Evolutionary conservation across 2,113 vertebrate genomes (phyloP).

Genomic region (Copsychus sechellarum): DNA sequence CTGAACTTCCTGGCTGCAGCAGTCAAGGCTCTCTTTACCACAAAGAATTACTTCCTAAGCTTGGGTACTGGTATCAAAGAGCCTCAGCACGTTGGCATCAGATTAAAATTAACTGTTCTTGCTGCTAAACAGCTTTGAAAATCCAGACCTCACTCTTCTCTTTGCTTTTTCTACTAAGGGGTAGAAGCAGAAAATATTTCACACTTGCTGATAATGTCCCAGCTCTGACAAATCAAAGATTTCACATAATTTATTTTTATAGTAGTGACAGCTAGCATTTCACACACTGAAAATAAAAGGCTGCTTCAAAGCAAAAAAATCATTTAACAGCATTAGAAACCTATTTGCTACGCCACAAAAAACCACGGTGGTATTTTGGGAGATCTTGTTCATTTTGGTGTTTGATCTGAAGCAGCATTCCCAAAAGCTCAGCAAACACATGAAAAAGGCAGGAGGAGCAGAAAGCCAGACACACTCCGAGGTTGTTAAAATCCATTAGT

Average conservation of each 20-base stretch:
- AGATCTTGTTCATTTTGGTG: neutral
- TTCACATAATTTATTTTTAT: neutral
- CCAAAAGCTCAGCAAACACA: neutral
- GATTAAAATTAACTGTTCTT: neutral
- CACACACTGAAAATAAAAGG: neutral
- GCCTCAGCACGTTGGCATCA: neutral
- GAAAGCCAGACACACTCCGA: neutral
- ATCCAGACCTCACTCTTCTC: neutral
- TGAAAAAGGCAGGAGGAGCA: neutral
- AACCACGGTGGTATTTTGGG: neutral
- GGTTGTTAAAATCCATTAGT: neutral
- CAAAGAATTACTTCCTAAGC: neutral
- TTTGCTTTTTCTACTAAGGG: neutral
- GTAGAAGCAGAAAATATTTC: neutral
- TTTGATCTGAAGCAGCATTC: neutral
- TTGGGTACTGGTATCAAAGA: neutral
- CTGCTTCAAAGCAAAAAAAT: neutral
- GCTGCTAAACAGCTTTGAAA: neutral
- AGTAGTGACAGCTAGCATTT: neutral
- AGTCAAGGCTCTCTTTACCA: neutral
- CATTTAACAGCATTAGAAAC: neutral
- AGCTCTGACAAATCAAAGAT: neutral
- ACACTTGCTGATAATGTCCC: neutral
- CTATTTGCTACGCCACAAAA: neutral
- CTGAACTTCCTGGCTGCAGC: neutral